These are phyloP conservation scores for Agonopterix arenella DNA, from an alignment of 2,888 invertebrate species.

Conservation along the genomic window DNA sequence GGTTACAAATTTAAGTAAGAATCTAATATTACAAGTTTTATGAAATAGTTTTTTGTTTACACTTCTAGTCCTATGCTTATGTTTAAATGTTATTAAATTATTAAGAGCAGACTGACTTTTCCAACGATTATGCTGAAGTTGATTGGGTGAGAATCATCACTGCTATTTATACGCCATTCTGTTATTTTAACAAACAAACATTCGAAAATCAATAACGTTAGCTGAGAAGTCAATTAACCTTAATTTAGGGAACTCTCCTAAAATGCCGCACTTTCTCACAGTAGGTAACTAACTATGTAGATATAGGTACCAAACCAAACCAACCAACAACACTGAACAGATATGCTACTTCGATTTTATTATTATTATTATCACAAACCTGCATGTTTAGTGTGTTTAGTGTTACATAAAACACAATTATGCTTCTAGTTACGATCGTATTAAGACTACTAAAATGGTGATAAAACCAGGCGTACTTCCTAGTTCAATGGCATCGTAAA, in stretches of 20 bases:
- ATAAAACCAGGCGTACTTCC: constrained; percentile 24
- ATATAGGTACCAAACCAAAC: too few species aligned
- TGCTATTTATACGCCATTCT: constrained; percentile 21
- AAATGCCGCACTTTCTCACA: constrained; percentile 27
- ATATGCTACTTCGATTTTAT: too few species aligned
- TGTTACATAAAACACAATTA: neutral
- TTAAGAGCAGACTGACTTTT: neutral
- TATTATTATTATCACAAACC: too few species aligned
- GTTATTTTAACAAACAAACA: constrained; percentile 33
- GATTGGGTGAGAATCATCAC: constrained; percentile 20
- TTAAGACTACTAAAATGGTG: constrained; percentile 25
- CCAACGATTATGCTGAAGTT: neutral
- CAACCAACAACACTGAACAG: too few species aligned
- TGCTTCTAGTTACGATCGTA: neutral
- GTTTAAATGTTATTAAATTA: too few species aligned
- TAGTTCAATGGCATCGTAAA: constrained; percentile 42
- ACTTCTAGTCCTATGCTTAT: too few species aligned
- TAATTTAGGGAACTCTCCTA: constrained; percentile 38
- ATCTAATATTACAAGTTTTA: too few species aligned
- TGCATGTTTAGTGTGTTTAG: too few species aligned
- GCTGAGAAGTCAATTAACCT: constrained; percentile 53
- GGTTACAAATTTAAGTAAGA: too few species aligned
- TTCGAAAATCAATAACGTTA: constrained; percentile 42
- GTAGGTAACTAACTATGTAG: too few species aligned
- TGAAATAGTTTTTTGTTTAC: too few species aligned